Evolutionary conservation across 2,888 invertebrate genomes (phyloP).

Genomic region (Pseudeuparius sepicola): DNA sequence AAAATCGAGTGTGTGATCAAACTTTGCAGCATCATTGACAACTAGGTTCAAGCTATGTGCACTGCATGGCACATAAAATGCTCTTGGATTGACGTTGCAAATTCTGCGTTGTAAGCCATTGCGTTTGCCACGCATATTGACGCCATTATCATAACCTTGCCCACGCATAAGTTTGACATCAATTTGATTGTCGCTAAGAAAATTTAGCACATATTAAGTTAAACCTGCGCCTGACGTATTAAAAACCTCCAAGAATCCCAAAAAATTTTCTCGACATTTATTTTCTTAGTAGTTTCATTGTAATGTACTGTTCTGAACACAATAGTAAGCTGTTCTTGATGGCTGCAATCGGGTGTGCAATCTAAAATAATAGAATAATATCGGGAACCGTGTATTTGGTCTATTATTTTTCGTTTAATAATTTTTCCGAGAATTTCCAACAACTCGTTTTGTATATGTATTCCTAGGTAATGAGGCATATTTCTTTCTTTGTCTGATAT

Average conservation of each 20-base stretch:
- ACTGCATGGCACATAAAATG: slow-evolving; percentile 24
- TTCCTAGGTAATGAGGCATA: slow-evolving; percentile 6
- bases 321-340: slow-evolving; percentile 29
- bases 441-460: slow-evolving; percentile 12
- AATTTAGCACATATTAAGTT: slow-evolving; percentile 20
- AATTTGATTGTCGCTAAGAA: slow-evolving; percentile 10
- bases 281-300: slow-evolving; percentile 19
- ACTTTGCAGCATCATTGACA: slow-evolving; percentile 22
- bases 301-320: slow-evolving; percentile 22
- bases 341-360: slow-evolving; percentile 26
- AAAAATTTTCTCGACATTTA: slow-evolving; percentile 19
- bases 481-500: no score
- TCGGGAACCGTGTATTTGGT: slow-evolving; percentile 21
- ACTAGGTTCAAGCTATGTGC: slow-evolving; percentile 23
- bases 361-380: slow-evolving; percentile 27
- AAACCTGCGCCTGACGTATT: slow-evolving; percentile 22
- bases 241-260: slow-evolving; percentile 15
- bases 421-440: slow-evolving; percentile 7
- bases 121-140: slow-evolving; percentile 20
- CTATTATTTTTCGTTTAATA: slow-evolving; percentile 10
- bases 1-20: slow-evolving; percentile 11
- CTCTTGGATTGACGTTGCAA: slow-evolving; percentile 17
- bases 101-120: slow-evolving; percentile 21
- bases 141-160: slow-evolving; percentile 24
- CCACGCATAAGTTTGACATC: slow-evolving; percentile 18